A percentile compares a stretch with the other conserved stretches of the same genome.
These are phyloP conservation scores for Spicauda simplicius DNA, from an alignment of 2,888 invertebrate species.

Conservation along the genomic window DNA sequence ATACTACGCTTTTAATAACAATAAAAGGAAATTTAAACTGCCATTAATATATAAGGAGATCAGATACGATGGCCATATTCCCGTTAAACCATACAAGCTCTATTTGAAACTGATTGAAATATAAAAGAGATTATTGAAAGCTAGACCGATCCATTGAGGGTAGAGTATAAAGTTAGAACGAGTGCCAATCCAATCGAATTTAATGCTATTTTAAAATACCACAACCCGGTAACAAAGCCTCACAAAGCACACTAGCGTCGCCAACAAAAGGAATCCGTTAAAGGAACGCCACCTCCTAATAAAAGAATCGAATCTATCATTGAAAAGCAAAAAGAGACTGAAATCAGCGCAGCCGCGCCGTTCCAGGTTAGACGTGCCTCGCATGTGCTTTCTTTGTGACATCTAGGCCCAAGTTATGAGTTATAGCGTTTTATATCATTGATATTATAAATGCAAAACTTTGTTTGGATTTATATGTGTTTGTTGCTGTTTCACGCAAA, in stretches of 20 bases:
- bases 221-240: constrained; percentile 16
- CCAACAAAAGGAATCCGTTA: constrained; percentile 61
- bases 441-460: too few relatives aligned
- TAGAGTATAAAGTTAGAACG: background rate
- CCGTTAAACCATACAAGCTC: too few relatives aligned
- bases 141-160: background rate
- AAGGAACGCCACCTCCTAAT: constrained; percentile 63
- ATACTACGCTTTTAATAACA: too few relatives aligned
- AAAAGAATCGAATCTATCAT: constrained; percentile 74
- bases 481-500: too few relatives aligned
- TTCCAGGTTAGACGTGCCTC: constrained; percentile 68
- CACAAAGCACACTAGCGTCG: constrained; percentile 14
- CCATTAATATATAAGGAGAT: background rate
- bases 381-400: constrained; percentile 58
- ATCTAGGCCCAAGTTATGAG: background rate
- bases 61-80: too few relatives aligned
- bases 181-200: background rate
- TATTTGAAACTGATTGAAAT: background rate
- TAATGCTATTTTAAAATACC: constrained; percentile 13
- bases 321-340: constrained; percentile 66
- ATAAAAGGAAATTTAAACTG: background rate
- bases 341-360: constrained; percentile 71
- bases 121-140: background rate
- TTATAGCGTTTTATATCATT: background rate
- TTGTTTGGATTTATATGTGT: too few relatives aligned